Evolutionary conservation across 2,888 invertebrate species (phyloP).

Genomic region (Hypena proboscidalis): DNA sequence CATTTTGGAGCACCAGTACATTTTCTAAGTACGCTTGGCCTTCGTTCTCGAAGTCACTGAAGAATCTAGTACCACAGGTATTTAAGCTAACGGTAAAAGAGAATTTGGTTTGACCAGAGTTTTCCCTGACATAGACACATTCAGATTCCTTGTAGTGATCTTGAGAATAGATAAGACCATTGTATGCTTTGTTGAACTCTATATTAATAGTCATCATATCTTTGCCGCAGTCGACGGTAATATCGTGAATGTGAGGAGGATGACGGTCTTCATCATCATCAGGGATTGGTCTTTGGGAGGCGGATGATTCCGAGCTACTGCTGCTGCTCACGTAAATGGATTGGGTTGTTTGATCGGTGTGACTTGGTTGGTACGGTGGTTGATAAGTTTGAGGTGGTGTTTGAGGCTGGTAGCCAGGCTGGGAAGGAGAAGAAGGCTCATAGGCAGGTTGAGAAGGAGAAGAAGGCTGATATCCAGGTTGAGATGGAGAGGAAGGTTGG

Average conservation of each 20-base stretch:
- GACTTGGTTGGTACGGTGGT: slow-evolving; percentile 46
- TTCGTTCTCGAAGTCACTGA: slow-evolving; percentile 90
- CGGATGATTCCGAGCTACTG: slow-evolving; percentile 16
- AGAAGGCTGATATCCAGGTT: slow-evolving; percentile 46
- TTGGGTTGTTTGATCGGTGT: slow-evolving; percentile 35
- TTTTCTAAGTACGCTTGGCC: slow-evolving; percentile 93
- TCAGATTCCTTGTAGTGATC: slow-evolving; percentile 88
- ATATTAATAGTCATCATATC: slow-evolving; percentile 93
- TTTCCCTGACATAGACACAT: slow-evolving; percentile 90
- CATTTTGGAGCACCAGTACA: slow-evolving; percentile 91
- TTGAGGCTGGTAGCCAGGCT: slow-evolving; percentile 50
- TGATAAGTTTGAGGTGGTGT: no score
- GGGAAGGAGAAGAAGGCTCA: slow-evolving; percentile 47
- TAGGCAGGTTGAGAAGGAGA: slow-evolving; percentile 45
- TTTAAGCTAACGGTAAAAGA: slow-evolving; percentile 91
- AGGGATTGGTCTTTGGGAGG: slow-evolving; percentile 38
- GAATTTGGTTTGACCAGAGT: slow-evolving; percentile 88
- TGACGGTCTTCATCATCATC: slow-evolving; percentile 87
- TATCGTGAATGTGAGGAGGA: slow-evolving; percentile 90
- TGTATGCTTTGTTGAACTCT: slow-evolving; percentile 90
- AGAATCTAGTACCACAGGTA: slow-evolving; percentile 92
- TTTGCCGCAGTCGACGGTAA: slow-evolving; percentile 91
- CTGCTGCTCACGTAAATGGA: slow-evolving; percentile 21
- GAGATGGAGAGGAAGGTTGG: slow-evolving; percentile 37
- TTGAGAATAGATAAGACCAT: slow-evolving; percentile 93